Evolutionary conservation across 2,797 vertebrate species (phyloP).

Genomic region (Hafferia zeledoni): DNA sequence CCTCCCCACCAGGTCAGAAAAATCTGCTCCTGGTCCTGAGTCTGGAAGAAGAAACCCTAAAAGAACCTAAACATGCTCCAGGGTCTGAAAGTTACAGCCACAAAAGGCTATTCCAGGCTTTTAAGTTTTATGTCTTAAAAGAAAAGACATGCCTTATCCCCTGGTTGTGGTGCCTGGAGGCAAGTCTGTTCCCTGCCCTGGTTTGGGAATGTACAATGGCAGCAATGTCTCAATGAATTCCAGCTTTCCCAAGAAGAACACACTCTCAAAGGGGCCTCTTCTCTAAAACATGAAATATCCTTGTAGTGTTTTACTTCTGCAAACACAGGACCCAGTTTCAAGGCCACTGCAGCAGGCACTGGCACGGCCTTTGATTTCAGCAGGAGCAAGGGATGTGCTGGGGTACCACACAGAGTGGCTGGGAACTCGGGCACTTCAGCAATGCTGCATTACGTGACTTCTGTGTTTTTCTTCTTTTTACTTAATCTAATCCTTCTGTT

Average conservation of each 20-base stretch:
- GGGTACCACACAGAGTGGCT: not conserved
- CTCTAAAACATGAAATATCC: not conserved
- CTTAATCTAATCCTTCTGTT: not conserved
- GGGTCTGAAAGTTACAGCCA: not conserved
- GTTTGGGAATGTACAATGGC: not conserved
- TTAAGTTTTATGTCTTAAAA: not conserved
- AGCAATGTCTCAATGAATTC: not conserved
- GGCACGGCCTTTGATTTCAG: not conserved
- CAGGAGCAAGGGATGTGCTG: not conserved
- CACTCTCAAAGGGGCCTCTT: not conserved
- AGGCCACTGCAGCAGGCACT: not conserved
- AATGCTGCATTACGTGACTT: not conserved
- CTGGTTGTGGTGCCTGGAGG: not conserved
- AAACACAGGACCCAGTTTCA: not conserved
- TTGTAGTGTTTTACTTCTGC: not conserved
- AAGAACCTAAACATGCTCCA: not conserved
- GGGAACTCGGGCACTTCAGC: not conserved
- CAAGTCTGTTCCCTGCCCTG: not conserved
- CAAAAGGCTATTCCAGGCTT: not conserved
- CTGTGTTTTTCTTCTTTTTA: not conserved
- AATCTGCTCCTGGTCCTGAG: not conserved
- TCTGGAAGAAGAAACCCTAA: not conserved
- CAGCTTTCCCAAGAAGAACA: not conserved
- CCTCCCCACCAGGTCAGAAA: not conserved
- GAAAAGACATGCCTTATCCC: not conserved